Evolutionary conservation across 1,140 invertebrate genomes (phyloP), one percentile per base, ranked within the genome.

Genomic region (Drosophila mayri): DNA sequence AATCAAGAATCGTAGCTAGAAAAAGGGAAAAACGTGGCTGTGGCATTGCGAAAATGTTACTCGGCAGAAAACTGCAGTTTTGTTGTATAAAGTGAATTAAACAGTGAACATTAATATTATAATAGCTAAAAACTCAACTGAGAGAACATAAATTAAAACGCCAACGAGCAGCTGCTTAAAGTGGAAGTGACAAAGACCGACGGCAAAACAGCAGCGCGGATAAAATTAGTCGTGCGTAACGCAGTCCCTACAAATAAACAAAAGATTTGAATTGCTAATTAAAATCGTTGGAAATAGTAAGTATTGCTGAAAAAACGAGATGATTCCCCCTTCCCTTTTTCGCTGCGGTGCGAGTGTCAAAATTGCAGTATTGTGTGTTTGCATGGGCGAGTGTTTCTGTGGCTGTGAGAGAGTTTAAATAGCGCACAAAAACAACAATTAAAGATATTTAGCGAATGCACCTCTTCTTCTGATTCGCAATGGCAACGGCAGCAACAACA

Each of bases 361-460:
- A 85, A 86, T 55, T 60, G 60, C 65, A 73, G 43, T 38, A 16
- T 30, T 30, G 32, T 60, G 40, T 58, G 25, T 62, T 52, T 40
- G 18, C 55, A 55, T 68, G 49, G 57, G 41, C 12, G 9, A 38
- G 18, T 61, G 71, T 35, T 25, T 32, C n/a, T 61, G 62, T 76
- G 73, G 35, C 35, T 71, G 49, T 30, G 44, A 3, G 74, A 46
- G 64, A 41, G 80, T 77, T 76, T 73, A 83, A 88, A 87, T 73
- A 66, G 67, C 68, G 68, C 47, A 59, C 67, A 79, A 54, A 61
- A 76, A 67, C 65, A 87, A 71, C 66, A 86, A 72, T 81, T 88
- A 71, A 74, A 88, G 65, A 84, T 81, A 74, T 90, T 90, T 74
- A 80, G 68, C 78, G 68, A 74, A 84, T 74, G 76, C 77, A 70